Conservation (phyloP, 2,113 vertebrate species). For the Cololabis saira region DNA sequence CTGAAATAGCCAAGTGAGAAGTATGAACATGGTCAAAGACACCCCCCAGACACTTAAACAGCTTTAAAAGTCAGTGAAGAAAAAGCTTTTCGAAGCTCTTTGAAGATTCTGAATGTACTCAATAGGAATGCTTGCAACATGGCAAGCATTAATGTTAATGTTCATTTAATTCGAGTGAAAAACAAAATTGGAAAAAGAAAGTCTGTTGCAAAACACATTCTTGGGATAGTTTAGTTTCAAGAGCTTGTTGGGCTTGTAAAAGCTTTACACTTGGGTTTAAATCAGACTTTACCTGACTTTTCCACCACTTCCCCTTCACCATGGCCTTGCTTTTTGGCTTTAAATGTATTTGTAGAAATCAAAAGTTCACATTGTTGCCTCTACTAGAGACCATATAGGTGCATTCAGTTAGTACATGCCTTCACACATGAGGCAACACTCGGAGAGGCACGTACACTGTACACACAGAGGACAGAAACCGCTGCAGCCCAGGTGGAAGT, state of each 20-base stretch:
- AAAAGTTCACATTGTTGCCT: slow-evolving; percentile 39
- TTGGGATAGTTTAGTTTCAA: slow-evolving; percentile 10
- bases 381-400: slow-evolving; percentile 54
- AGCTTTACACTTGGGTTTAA: slow-evolving; percentile 10
- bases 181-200: slow-evolving; percentile 16
- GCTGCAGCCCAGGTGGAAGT: slow-evolving; percentile 64
- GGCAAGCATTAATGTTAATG: background rate
- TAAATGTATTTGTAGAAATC: slow-evolving; percentile 51
- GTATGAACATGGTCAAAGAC: background rate
- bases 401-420: slow-evolving; percentile 43
- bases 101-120: slow-evolving; percentile 5
- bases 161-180: background rate
- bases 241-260: slow-evolving; percentile 28
- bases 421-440: slow-evolving; percentile 54
- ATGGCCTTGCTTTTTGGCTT: slow-evolving; percentile 51
- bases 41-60: background rate
- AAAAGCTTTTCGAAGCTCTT: background rate
- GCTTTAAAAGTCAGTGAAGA: slow-evolving; percentile 1
- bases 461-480: slow-evolving; percentile 60
- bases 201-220: background rate
- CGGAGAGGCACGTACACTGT: slow-evolving; percentile 30
- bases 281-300: slow-evolving; percentile 22
- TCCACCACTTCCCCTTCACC: slow-evolving; percentile 45
- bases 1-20: background rate
- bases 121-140: slow-evolving; percentile 2